These are phyloP conservation scores for Eurystomus glaucurus DNA, from an alignment of 2,797 vertebrate species.

Conservation along the genomic window DNA sequence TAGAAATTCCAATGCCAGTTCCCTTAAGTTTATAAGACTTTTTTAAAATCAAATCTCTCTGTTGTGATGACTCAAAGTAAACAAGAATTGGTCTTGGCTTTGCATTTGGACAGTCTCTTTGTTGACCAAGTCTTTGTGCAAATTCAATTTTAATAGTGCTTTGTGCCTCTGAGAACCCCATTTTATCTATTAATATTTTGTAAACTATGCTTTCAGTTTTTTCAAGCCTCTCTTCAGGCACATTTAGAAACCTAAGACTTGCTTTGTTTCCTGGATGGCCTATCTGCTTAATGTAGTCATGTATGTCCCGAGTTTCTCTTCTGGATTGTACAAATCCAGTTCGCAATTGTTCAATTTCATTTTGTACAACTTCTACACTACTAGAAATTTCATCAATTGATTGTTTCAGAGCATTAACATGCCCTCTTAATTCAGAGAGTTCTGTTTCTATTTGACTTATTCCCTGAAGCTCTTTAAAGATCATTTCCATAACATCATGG, in stretches of 20 bases:
- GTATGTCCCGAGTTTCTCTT: conserved; percentile 96
- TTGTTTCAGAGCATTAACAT: conserved; percentile 97
- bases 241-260: conserved; percentile 94
- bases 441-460: conserved; percentile 99
- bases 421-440: conserved; percentile 95
- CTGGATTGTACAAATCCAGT: conserved; percentile 97
- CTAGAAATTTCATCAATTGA: conserved; percentile 99
- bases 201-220: conserved; percentile 92
- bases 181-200: conserved; percentile 94
- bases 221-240: conserved; percentile 94
- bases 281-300: conserved; percentile 97
- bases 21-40: conserved; percentile 99
- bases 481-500: conserved; percentile 99
- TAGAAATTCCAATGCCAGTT: conserved; percentile 95
- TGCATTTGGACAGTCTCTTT: conserved; percentile 96
- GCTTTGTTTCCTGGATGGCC: conserved; percentile 94
- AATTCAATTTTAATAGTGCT: conserved; percentile 95
- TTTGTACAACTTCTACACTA: conserved; percentile 98
- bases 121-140: conserved; percentile 95
- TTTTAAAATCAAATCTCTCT: conserved; percentile 96
- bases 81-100: conserved; percentile 97
- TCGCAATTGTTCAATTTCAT: conserved; percentile 96
- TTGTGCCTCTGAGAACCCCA: conserved; percentile 93
- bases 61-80: conserved; percentile 94
- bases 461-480: conserved; percentile 99